phyloP scores from a whole-genome alignment of 1,140 invertebrate genomes.

The Penaeus japonicus region DNA sequence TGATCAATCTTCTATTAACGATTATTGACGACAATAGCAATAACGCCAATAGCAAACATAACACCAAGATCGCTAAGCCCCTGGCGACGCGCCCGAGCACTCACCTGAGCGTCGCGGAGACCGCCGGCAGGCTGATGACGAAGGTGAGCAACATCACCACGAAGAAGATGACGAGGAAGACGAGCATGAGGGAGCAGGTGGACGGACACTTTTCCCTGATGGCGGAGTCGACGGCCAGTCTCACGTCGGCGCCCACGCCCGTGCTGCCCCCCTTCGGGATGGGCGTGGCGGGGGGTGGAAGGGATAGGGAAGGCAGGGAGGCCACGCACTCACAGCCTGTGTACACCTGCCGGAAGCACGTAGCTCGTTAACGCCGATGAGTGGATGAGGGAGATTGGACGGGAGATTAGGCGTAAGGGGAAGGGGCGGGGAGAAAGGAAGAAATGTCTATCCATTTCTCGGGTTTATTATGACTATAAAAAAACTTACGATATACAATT shows the following conservation, averaged over 20 bases:
- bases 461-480: too few species aligned
- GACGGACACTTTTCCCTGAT: constrained; percentile 73
- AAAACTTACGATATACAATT: too few species aligned
- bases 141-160: constrained; percentile 80
- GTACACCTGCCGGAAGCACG: constrained; percentile 36
- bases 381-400: too few species aligned
- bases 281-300: background rate
- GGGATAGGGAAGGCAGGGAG: background rate
- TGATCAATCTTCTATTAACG: too few species aligned
- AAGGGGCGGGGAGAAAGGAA: background rate
- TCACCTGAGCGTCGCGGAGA: constrained; percentile 78
- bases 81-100: too few species aligned
- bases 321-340: constrained; percentile 45
- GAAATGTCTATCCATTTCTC: constrained; percentile 23
- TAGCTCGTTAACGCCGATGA: too few species aligned
- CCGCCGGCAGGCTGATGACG: constrained; percentile 78
- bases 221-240: constrained; percentile 63
- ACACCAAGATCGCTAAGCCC: background rate
- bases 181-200: constrained; percentile 72
- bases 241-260: background rate
- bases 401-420: too few species aligned
- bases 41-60: background rate
- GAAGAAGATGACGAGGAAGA: constrained; percentile 75
- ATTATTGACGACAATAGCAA: background rate
- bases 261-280: background rate